phyloP scores from a whole-genome alignment of 2,797 vertebrate genomes.

The Leptodactylus fallax region DNA sequence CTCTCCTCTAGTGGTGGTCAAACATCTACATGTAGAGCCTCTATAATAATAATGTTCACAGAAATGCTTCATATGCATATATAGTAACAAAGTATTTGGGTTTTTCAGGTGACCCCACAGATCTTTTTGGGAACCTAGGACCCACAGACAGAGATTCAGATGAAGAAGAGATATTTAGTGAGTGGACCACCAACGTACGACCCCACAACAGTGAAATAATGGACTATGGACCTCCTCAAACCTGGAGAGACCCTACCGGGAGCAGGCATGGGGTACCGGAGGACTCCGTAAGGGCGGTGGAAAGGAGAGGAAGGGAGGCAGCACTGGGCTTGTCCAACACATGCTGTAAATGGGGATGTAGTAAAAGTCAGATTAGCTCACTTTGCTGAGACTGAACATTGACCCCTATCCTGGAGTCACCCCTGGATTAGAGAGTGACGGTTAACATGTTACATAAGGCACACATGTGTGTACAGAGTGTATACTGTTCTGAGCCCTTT shows the following conservation, averaged over 20 bases:
- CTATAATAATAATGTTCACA: not conserved
- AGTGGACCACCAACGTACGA: conserved; percentile 72
- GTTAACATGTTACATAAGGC: not conserved
- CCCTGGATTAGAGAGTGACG: not conserved
- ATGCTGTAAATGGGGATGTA: conserved; percentile 91
- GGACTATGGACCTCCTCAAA: conserved; percentile 66
- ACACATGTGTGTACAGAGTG: conserved; percentile 26
- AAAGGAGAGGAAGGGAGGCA: conserved; percentile 78
- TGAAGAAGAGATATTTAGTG: conserved; percentile 72
- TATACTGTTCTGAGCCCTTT: conserved; percentile 18
- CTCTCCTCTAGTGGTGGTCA: not conserved
- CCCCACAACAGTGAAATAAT: conserved; percentile 66
- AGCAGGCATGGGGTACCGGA: conserved; percentile 68
- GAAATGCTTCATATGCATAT: not conserved
- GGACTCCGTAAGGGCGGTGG: conserved; percentile 71
- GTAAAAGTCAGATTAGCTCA: conserved; percentile 87
- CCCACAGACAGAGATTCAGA: conserved; percentile 60
- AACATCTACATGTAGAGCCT: not conserved
- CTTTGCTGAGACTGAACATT: conserved; percentile 77
- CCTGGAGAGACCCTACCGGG: conserved; percentile 68
- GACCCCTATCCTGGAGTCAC: not conserved
- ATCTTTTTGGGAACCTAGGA: conserved; percentile 50
- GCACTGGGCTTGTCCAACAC: conserved; percentile 82
- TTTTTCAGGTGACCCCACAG: conserved; percentile 55
- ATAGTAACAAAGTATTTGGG: not conserved